phyloP scores from a whole-genome alignment of 2,113 vertebrate genomes.

The Glaucidium brasilianum region DNA sequence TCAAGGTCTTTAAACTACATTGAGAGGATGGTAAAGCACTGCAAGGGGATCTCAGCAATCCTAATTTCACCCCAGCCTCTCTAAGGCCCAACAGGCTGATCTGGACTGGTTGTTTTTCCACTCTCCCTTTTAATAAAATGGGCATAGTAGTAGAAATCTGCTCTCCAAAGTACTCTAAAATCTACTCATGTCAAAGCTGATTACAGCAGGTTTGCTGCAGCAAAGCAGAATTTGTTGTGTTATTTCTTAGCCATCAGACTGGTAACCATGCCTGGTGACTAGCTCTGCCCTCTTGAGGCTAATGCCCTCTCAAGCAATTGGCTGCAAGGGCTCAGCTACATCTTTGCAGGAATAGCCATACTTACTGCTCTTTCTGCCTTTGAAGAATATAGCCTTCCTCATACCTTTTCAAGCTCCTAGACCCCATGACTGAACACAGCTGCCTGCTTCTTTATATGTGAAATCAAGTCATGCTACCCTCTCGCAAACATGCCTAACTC shows the following conservation, averaged over 20 bases:
- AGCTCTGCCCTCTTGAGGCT: background rate
- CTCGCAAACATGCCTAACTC: background rate
- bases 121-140: background rate
- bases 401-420: background rate
- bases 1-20: background rate
- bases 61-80: background rate
- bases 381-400: background rate
- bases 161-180: background rate
- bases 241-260: background rate
- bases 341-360: background rate
- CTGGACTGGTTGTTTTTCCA: background rate
- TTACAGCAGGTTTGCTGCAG: background rate
- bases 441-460: background rate
- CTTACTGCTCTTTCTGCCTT: background rate
- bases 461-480: background rate
- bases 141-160: background rate
- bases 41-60: background rate
- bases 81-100: background rate
- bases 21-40: background rate
- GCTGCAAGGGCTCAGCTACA: background rate
- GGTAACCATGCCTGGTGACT: background rate
- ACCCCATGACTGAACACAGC: background rate
- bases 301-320: background rate
- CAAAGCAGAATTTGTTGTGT: background rate
- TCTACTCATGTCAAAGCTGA: background rate